Conservation (phyloP, 2,888 invertebrate genomes). For the Abrostola triplasia region DNA sequence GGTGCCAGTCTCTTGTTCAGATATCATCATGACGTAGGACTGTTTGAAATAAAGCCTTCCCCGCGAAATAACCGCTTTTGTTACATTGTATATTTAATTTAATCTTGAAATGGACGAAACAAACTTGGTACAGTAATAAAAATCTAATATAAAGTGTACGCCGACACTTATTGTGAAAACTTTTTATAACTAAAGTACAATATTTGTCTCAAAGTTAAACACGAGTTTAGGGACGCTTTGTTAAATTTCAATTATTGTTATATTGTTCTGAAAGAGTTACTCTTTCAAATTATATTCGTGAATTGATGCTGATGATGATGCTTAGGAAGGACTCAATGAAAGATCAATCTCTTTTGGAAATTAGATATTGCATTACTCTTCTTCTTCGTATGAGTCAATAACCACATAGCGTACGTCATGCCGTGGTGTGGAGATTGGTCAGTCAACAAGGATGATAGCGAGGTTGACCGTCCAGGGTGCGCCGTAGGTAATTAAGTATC, state of each 20-base stretch:
- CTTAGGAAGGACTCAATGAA: background rate
- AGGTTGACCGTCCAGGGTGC: too few species aligned
- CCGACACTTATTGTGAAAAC: constrained; percentile 27
- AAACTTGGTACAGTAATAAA: constrained; percentile 21
- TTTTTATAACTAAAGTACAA: constrained; percentile 26
- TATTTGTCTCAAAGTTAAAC: constrained; percentile 29
- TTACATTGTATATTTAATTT: constrained; percentile 17
- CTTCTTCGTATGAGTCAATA: too few species aligned
- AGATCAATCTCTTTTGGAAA: too few species aligned
- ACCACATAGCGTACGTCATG: too few species aligned
- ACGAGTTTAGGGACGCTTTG: constrained; percentile 18
- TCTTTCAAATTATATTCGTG: background rate
- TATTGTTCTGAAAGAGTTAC: constrained; percentile 13
- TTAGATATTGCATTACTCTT: too few species aligned
- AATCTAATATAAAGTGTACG: constrained; percentile 29
- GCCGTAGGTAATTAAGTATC: too few species aligned
- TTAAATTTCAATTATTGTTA: constrained; percentile 11
- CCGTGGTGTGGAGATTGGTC: too few species aligned
- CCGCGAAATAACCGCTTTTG: background rate
- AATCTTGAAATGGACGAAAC: constrained; percentile 15
- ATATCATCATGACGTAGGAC: background rate
- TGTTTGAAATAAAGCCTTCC: background rate
- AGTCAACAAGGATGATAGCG: too few species aligned
- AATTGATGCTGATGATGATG: background rate
- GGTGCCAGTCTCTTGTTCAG: background rate